A percentile compares a stretch with the other conserved stretches of the same genome.
Conservation (phyloP, 2,113 vertebrate genomes). For the Glaucidium brasilianum region DNA sequence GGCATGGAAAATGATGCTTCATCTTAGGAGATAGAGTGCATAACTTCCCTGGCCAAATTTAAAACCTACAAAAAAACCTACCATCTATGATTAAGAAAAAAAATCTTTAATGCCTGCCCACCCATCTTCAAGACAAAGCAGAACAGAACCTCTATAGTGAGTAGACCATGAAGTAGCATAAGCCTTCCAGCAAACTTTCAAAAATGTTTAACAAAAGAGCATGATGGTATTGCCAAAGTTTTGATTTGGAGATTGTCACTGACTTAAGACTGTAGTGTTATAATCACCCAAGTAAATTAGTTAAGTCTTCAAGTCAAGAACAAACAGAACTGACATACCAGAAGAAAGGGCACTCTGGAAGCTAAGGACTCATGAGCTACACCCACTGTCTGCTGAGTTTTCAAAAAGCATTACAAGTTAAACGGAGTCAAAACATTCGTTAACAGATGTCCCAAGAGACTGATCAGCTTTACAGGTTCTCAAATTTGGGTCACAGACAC, state of each 20-base stretch:
- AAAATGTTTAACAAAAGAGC: neutral
- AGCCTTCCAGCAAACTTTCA: neutral
- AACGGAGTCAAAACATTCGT: neutral
- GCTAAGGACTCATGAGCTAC: neutral
- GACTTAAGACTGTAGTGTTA: neutral
- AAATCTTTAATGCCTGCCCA: neutral
- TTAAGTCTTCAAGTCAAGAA: neutral
- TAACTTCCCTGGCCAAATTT: neutral
- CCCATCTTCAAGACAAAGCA: neutral
- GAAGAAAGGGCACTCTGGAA: neutral
- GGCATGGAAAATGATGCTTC: neutral
- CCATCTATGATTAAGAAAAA: neutral
- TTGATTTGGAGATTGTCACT: neutral
- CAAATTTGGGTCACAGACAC: neutral
- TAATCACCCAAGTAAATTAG: neutral
- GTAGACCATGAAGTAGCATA: neutral
- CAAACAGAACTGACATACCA: neutral
- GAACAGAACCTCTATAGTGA: neutral
- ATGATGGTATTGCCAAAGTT: neutral
- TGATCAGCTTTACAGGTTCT: neutral
- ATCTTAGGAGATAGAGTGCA: fast-evolving
- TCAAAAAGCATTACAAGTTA: neutral
- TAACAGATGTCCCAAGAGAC: neutral
- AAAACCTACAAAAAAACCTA: neutral
- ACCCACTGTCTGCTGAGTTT: neutral